A percentile compares a stretch with the other conserved stretches of the same genome.
Conservation (phyloP, 1,140 invertebrate genomes). For the Macrobrachium rosenbergii region DNA sequence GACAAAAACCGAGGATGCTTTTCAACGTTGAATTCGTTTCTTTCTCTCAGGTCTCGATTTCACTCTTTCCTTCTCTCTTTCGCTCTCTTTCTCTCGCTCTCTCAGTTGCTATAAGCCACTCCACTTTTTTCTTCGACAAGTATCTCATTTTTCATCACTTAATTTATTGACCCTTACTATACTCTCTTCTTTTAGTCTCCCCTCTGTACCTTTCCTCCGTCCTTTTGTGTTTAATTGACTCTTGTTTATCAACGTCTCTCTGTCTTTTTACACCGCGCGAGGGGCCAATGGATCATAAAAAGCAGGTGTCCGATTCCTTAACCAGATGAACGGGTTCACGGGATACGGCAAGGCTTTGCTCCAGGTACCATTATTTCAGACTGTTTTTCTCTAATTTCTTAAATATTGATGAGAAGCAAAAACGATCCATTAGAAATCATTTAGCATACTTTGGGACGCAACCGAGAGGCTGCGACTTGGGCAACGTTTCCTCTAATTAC, state of each 20-base stretch:
- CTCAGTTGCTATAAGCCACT: neutral
- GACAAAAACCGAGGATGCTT: too few species aligned
- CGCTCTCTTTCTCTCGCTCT: neutral
- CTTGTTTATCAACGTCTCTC: conserved; percentile 63
- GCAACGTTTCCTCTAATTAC: too few species aligned
- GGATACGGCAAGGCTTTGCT: too few species aligned
- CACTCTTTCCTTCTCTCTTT: conserved; percentile 14
- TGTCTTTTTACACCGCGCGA: conserved; percentile 53
- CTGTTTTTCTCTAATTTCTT: too few species aligned
- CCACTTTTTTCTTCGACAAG: conserved; percentile 30
- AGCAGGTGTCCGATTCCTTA: conserved; percentile 40
- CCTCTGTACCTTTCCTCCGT: conserved; percentile 29
- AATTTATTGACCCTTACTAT: conserved; percentile 20
- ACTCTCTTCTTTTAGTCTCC: conserved; percentile 37
- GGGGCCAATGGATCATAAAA: conserved; percentile 56
- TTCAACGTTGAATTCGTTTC: neutral
- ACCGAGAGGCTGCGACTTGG: too few species aligned
- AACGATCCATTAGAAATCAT: neutral
- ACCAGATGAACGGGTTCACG: too few species aligned
- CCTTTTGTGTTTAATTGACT: conserved; percentile 63
- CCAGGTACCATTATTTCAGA: too few species aligned
- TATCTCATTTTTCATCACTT: conserved; percentile 29
- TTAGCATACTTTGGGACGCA: neutral
- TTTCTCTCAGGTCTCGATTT: conserved; percentile 32
- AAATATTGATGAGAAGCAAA: neutral